These are phyloP conservation scores for Acholoe squamosa DNA, from an alignment of 2,888 invertebrate genomes.

Conservation along the genomic window DNA sequence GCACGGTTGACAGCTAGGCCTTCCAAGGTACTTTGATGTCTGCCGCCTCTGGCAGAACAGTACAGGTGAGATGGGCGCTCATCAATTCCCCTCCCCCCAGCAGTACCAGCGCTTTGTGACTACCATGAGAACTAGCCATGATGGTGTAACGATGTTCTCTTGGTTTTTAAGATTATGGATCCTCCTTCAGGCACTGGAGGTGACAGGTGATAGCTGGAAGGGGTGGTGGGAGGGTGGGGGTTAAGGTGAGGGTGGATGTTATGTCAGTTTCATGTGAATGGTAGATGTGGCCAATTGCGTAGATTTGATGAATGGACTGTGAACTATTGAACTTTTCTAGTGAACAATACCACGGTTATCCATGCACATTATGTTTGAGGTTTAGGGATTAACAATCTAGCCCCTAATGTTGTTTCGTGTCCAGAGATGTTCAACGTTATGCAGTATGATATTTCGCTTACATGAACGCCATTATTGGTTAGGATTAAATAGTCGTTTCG, in stretches of 20 bases:
- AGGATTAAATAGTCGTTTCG: no score
- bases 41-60: background rate
- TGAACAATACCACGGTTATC: no score
- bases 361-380: no score
- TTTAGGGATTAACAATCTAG: no score
- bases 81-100: background rate
- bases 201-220: background rate
- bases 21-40: background rate
- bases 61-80: background rate
- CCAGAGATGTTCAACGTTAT: no score
- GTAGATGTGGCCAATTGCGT: background rate
- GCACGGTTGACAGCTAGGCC: background rate
- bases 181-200: background rate
- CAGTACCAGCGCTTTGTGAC: background rate
- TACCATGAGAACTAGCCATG: background rate
- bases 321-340: no score
- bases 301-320: no score
- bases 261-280: background rate
- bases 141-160: background rate
- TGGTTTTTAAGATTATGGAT: background rate
- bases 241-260: background rate
- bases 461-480: no score
- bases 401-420: no score
- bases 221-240: background rate
- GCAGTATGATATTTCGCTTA: no score